These are phyloP conservation scores for Antheraea yamamai DNA, from an alignment of 2,888 invertebrate species.

Conservation along the genomic window DNA sequence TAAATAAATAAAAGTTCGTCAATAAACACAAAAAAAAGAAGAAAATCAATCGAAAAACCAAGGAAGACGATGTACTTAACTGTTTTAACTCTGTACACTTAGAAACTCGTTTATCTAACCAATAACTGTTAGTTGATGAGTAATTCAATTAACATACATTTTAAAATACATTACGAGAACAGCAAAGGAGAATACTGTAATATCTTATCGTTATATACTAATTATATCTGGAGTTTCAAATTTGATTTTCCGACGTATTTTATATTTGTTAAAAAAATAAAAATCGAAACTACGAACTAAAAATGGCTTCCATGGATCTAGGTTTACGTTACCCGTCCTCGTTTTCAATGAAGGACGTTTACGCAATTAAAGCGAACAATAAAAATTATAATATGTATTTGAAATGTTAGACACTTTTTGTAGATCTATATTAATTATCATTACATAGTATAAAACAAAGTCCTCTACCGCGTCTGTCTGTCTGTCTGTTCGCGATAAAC, in stretches of 20 bases:
- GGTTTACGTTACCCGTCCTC: neutral
- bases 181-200: neutral
- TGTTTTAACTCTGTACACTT: neutral
- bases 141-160: neutral
- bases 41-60: too few relatives aligned
- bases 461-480: too few relatives aligned
- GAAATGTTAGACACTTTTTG: too few relatives aligned
- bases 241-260: neutral
- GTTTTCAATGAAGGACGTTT: neutral
- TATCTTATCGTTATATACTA: neutral
- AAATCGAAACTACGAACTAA: too few relatives aligned
- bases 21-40: too few relatives aligned
- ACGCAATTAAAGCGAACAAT: neutral
- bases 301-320: too few relatives aligned
- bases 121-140: neutral
- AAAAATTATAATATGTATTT: neutral
- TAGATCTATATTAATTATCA: too few relatives aligned
- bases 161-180: neutral
- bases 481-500: too few relatives aligned
- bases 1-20: too few relatives aligned
- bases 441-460: too few relatives aligned
- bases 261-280: neutral
- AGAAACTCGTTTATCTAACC: neutral
- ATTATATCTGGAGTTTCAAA: neutral
- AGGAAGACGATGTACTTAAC: too few relatives aligned